Evolutionary conservation across 1,140 invertebrate species (phyloP), one percentile per base, ranked within the genome.

Genomic region (Arctopsyche grandis): DNA sequence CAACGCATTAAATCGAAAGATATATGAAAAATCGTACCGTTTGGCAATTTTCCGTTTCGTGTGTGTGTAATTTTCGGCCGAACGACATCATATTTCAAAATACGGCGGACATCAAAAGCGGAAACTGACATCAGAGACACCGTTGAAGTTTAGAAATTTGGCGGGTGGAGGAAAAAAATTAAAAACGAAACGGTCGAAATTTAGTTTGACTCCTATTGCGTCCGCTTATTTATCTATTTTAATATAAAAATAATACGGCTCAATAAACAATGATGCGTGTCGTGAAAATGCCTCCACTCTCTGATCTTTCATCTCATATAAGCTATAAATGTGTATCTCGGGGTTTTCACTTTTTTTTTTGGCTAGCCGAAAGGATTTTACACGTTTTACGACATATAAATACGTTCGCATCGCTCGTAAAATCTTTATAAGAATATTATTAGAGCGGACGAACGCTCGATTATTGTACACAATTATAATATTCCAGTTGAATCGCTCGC

Each of bases 81-180:
- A 66, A 26, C 63, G 63, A 66, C 63, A 66, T 26, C 63, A 29
- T 66, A 66, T 66, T 66, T 66, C 63, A 66, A 66, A 66, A 66
- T 66, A 66, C 63, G 5, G 22, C 19, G 22, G 22, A 66, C 63
- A 66, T 66, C 63, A 66, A 66, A 66, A 66, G 63, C 19, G 24
- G 21, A 26, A 66, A 24, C 63, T 66, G 63, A 66, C 63, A 66
- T 66, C 63, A 66, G 63, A 66, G 63, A 66, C 63, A n/a, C 3
- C 63, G 24, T 66, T 24, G 63, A 66, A 26, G 10, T 26, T 66
- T 12, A 22, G 63, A 24, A 26, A 66, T 66, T 66, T 26, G 29
- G 19, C 3, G 5, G 48, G 9, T 19, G 22, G 26, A 26, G 21
- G 9, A 66, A 66, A 26, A 9, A 52, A 52, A 66, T 5, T 14